Evolutionary conservation across 2,113 vertebrate genomes (phyloP).

Genomic region (Mustela nigripes): DNA sequence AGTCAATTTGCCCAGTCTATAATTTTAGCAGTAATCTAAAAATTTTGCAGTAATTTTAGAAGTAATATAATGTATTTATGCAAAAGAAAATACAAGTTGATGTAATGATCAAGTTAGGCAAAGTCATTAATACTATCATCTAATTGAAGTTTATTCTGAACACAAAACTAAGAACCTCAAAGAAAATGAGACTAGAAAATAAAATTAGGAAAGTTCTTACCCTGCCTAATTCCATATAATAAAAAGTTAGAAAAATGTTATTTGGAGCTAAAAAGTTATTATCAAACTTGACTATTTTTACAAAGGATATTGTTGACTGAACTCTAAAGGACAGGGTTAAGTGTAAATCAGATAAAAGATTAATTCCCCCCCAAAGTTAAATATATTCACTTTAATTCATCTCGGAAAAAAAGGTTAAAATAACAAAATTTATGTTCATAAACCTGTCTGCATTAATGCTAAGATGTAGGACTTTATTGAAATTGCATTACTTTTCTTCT

Average conservation of each 20-base stretch:
- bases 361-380: background rate
- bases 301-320: background rate
- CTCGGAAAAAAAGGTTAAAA: background rate
- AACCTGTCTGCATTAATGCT: background rate
- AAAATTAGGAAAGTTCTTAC: background rate
- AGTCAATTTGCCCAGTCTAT: background rate
- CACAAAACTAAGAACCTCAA: constrained; percentile 7
- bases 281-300: background rate
- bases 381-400: background rate
- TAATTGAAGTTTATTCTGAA: constrained; percentile 16
- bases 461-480: background rate
- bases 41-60: constrained; percentile 44
- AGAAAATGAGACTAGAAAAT: background rate
- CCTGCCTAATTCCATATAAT: background rate
- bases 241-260: background rate
- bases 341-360: background rate
- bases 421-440: background rate
- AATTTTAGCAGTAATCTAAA: constrained; percentile 8
- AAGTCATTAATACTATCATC: background rate
- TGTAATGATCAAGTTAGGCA: background rate
- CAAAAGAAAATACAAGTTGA: background rate
- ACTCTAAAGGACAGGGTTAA: background rate
- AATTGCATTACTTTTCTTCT: constrained; percentile 32
- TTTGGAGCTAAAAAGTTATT: background rate
- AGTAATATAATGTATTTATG: background rate